Base-by-base conservation (phyloP, 2,888 invertebrate species). In the Stegophylla sp. region DNA sequence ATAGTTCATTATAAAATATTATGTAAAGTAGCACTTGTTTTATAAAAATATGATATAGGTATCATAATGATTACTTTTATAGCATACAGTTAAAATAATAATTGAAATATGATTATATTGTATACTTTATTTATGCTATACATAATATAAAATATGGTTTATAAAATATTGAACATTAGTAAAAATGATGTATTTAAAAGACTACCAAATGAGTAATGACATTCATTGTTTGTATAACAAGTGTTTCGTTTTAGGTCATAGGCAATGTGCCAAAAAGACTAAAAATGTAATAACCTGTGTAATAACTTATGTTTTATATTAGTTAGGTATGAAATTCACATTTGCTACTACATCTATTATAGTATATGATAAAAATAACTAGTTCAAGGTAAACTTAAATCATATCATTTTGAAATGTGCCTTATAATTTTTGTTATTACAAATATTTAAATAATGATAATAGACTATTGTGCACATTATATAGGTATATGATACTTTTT, bases 401-500 rank as follows among this genome's bases (percentile, higher is more conserved):
- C 26, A 71, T 23, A 41, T 20, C 61, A 20, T 41, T 26, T 43
- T 56, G 72, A 79, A 59, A 45, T 59, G 3, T 56, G 10, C 26
- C 53, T 4, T 81, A 56, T 66, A 20, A 20, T 34, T 48, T 12
- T 15, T 76, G 17, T 71, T 23, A 23, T 5, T 48, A 28, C 17
- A 61, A 51, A 34, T 79, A 45, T 48, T 20, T 63, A 48, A 72
- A 71, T 71, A 79, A 79, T 79, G 61, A 79, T 61, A 59, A 61
- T 51, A 79, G 69, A 79, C 79, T 79, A 79, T 79, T 79, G 26
- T 79, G 79, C 79, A 79, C 59, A 79, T 75, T 79, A 79, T 79
- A 74, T 74, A 79, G 79, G 79, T 79, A 79, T 82, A 71, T 79
- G 66, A 79, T 79, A 82, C 82, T 84, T 82, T 83, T 83, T 87